Conservation (phyloP, 1,140 invertebrate genomes). For the Drosophila pandora region DNA sequence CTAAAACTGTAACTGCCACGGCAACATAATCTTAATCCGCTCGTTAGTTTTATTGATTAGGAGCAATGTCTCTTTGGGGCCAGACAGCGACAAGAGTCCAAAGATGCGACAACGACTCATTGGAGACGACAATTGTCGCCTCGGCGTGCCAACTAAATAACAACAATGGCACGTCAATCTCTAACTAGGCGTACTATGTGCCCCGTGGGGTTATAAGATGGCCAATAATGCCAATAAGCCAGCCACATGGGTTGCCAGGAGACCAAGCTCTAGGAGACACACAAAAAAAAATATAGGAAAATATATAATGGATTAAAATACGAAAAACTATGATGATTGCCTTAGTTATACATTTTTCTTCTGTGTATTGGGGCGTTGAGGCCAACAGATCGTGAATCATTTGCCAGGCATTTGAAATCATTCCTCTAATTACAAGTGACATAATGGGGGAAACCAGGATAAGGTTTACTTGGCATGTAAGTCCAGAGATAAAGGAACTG, state of each 20-base stretch:
- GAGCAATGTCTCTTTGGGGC: constrained; percentile 63
- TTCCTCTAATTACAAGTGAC: constrained; percentile 62
- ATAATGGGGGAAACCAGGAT: constrained; percentile 45
- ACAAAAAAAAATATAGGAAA: background rate
- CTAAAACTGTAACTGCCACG: constrained; percentile 21
- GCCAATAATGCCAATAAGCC: constrained; percentile 40
- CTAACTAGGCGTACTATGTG: constrained; percentile 59
- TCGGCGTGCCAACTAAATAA: constrained; percentile 78
- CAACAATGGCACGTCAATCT: constrained; percentile 61
- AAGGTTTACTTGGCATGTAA: background rate
- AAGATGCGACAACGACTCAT: constrained; percentile 63
- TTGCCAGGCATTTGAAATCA: constrained; percentile 43
- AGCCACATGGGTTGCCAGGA: background rate
- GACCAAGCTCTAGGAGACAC: background rate
- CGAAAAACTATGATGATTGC: background rate
- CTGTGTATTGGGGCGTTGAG: constrained; percentile 15
- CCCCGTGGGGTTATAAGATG: constrained; percentile 61
- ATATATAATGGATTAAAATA: background rate
- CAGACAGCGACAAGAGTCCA: constrained; percentile 40
- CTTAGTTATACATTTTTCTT: background rate
- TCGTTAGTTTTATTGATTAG: constrained; percentile 82
- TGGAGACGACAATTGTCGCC: constrained; percentile 82
- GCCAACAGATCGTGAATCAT: constrained; percentile 57
- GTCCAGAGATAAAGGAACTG: background rate
- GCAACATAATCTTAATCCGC: constrained; percentile 80